These are phyloP conservation scores for Stichodactyla mertensii DNA, from an alignment of 64 coral and sea anemone genomes.

Conservation along the genomic window DNA sequence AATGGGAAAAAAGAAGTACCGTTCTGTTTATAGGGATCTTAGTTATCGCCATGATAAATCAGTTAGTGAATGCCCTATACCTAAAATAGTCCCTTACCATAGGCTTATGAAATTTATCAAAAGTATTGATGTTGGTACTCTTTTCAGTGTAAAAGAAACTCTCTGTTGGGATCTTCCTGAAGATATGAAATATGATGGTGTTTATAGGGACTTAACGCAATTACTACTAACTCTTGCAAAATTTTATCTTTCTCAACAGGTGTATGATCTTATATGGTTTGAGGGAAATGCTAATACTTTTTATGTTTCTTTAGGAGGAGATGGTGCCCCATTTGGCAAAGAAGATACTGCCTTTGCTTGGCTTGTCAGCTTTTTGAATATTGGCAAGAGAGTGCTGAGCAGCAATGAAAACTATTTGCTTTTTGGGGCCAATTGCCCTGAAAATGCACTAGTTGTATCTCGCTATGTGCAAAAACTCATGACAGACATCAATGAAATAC, in stretches of 20 bases:
- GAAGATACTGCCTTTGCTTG: constrained; percentile 38
- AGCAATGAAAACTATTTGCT: constrained; percentile 6
- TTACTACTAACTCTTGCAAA: background rate
- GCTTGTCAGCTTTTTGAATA: constrained; percentile 27
- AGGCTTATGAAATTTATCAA: constrained; percentile 36
- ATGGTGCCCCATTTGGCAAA: constrained; percentile 42
- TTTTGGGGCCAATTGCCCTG: constrained; percentile 10
- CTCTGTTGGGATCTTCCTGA: constrained; percentile 5
- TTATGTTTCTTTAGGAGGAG: constrained; percentile 44
- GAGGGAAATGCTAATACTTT: background rate
- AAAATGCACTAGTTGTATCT: background rate
- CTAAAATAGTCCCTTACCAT: constrained; percentile 39
- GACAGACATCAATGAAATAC: constrained; percentile 10
- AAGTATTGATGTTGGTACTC: constrained; percentile 11
- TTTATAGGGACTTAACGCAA: constrained; percentile 27
- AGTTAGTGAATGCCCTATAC: constrained; percentile 2
- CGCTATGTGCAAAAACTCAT: background rate
- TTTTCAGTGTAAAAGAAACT: too few species aligned
- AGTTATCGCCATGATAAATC: background rate
- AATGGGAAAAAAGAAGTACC: constrained; percentile 61
- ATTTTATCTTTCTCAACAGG: constrained; percentile 35
- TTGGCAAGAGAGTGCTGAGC: constrained; percentile 1
- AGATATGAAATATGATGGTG: constrained; percentile 31
- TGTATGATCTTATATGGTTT: constrained; percentile 30
- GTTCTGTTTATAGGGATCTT: constrained; percentile 9